A percentile compares a stretch with the other conserved stretches of the same genome.
phyloP scores from a whole-genome alignment of 2,888 invertebrate species.

The Poecilus cupreus region DNA sequence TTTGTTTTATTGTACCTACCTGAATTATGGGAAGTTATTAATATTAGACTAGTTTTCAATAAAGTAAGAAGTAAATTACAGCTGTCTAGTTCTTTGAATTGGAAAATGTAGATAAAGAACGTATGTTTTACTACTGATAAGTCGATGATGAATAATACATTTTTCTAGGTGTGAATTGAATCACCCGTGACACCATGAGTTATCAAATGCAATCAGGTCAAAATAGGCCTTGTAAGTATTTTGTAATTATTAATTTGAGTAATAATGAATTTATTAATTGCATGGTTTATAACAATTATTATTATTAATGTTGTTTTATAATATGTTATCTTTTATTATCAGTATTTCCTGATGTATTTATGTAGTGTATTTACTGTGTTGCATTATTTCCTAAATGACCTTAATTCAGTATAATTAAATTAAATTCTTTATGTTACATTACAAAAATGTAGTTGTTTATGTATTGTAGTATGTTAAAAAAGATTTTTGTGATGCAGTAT shows the following conservation, averaged over 20 bases:
- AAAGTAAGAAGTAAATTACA: neutral
- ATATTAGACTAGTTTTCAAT: neutral
- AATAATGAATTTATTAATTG: too few relatives aligned
- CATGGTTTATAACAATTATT: too few relatives aligned
- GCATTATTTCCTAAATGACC: too few relatives aligned
- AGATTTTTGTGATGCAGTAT: conserved; percentile 75
- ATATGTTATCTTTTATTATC: neutral
- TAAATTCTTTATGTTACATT: too few relatives aligned
- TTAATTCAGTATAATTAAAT: too few relatives aligned
- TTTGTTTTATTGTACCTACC: neutral
- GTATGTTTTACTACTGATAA: conserved; percentile 46
- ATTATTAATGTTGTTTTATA: neutral
- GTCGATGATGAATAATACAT: conserved; percentile 46
- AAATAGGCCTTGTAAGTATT: conserved; percentile 87
- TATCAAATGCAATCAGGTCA: conserved; percentile 88
- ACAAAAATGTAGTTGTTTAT: too few relatives aligned
- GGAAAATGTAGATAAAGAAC: conserved; percentile 4
- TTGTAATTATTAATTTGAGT: conserved; percentile 51
- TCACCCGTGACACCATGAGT: conserved; percentile 86
- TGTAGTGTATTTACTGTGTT: too few relatives aligned
- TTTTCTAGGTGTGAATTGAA: conserved; percentile 67
- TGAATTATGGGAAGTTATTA: neutral
- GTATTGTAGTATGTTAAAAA: too few relatives aligned
- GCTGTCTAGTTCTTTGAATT: neutral
- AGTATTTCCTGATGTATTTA: neutral